A percentile compares a stretch with the other conserved stretches of the same genome.
phyloP scores from a whole-genome alignment of 1,140 invertebrate species.

The Magallana gigas region DNA sequence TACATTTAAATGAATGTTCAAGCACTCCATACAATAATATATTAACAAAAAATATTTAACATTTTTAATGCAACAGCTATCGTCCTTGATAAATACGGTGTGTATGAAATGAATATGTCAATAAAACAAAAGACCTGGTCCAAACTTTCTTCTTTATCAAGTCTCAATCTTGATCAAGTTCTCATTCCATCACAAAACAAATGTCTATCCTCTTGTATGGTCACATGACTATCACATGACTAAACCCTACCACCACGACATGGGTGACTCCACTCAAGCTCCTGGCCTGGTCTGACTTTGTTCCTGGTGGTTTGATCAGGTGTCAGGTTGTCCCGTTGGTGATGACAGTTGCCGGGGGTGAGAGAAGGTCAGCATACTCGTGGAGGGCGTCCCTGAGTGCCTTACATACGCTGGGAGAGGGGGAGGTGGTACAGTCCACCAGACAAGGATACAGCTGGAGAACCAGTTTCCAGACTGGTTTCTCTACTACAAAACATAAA shows the following conservation, averaged over 20 bases:
- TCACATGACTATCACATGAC: not conserved
- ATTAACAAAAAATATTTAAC: too few species aligned
- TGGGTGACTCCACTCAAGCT: not conserved
- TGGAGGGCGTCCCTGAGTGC: conserved; percentile 92
- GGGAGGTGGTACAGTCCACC: conserved; percentile 90
- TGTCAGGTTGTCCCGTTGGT: conserved; percentile 60
- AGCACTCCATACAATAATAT: too few species aligned
- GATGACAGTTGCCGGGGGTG: conserved; percentile 79
- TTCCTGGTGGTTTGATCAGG: not conserved
- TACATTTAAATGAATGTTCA: too few species aligned
- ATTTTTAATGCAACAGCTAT: too few species aligned
- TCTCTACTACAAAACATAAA: conserved; percentile 84
- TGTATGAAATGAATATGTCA: too few species aligned
- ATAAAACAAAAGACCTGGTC: too few species aligned
- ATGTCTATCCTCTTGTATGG: too few species aligned
- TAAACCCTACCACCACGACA: conserved; percentile 7
- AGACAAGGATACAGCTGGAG: conserved; percentile 94
- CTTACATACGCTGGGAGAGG: conserved; percentile 85
- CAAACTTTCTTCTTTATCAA: too few species aligned
- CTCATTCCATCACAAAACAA: too few species aligned
- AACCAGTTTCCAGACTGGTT: conserved; percentile 93
- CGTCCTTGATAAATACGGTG: too few species aligned
- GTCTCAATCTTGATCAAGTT: too few species aligned
- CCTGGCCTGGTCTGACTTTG: not conserved
- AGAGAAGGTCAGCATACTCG: conserved; percentile 92